A percentile compares a stretch with the other conserved stretches of the same genome.
Conservation (phyloP, 2,113 vertebrate species). For the Pachyramphus minor region DNA sequence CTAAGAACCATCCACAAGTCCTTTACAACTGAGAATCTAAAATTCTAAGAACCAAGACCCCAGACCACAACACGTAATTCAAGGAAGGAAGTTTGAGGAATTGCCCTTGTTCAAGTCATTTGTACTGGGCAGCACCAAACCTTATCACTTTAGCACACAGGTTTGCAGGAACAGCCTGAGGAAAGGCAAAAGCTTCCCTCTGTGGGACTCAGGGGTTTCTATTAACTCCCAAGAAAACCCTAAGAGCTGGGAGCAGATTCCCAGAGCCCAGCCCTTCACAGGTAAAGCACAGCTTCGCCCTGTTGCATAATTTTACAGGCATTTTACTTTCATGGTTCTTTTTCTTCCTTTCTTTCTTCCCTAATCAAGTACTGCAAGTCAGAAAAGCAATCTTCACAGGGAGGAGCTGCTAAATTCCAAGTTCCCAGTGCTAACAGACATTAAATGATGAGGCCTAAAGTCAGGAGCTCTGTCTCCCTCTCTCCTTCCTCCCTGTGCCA, state of each 20-base stretch:
- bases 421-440: too few species aligned
- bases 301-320: background rate
- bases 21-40: background rate
- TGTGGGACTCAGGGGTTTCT: background rate
- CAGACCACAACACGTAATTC: rapidly evolving
- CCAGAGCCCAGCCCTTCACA: background rate
- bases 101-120: background rate
- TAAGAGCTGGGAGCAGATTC: background rate
- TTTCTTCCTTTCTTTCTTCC: background rate
- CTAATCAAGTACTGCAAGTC: rapidly evolving
- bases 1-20: background rate
- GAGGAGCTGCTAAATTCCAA: background rate
- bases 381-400: background rate
- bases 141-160: rapidly evolving
- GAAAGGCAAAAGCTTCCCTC: background rate
- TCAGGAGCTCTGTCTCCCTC: background rate
- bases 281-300: background rate
- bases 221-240: background rate
- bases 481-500: background rate
- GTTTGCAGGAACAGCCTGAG: background rate
- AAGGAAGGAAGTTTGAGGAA: background rate
- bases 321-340: background rate
- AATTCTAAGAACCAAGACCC: background rate
- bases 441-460: background rate
- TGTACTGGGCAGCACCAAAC: background rate